These are phyloP conservation scores for Polypterus senegalus DNA, from an alignment of 2,113 vertebrate species.

Conservation along the genomic window DNA sequence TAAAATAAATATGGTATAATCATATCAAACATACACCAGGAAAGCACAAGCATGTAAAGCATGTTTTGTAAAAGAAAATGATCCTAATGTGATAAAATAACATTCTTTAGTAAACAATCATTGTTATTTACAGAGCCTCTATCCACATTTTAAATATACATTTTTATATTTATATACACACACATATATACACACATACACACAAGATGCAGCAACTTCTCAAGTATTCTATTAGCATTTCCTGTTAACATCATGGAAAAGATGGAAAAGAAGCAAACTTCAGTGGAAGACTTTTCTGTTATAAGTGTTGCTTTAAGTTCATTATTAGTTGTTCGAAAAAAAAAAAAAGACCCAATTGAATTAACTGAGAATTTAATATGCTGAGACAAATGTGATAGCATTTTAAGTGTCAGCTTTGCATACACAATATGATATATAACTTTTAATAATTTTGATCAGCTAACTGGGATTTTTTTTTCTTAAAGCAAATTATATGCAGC, in stretches of 20 bases:
- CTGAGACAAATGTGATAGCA: slow-evolving; percentile 44
- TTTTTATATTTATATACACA: slow-evolving; percentile 24
- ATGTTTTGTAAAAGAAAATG: slow-evolving; percentile 48
- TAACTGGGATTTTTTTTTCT: too few species aligned
- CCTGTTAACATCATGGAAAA: neutral
- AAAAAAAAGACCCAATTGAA: slow-evolving; percentile 26
- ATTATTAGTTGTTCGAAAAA: neutral
- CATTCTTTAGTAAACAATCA: slow-evolving; percentile 59
- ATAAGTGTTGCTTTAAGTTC: slow-evolving; percentile 3
- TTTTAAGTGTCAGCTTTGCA: too few species aligned
- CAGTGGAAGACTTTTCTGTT: slow-evolving; percentile 23
- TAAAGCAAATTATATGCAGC: too few species aligned
- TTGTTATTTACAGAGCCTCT: slow-evolving; percentile 51
- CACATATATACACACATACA: slow-evolving; percentile 21
- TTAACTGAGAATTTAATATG: slow-evolving; percentile 55
- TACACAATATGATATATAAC: too few species aligned
- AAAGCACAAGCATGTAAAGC: slow-evolving; percentile 54
- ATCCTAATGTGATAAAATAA: slow-evolving; percentile 28
- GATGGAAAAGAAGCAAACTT: slow-evolving; percentile 1
- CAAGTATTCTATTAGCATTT: slow-evolving; percentile 40
- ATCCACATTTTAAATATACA: slow-evolving; percentile 44
- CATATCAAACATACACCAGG: slow-evolving; percentile 54
- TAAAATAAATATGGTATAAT: slow-evolving; percentile 67
- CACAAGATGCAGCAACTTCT: slow-evolving; percentile 53
- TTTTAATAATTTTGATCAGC: too few species aligned